A percentile compares a stretch with the other conserved stretches of the same genome.
Evolutionary conservation across 2,888 invertebrate genomes (phyloP).

Genomic region (Amphipyra berbera): DNA sequence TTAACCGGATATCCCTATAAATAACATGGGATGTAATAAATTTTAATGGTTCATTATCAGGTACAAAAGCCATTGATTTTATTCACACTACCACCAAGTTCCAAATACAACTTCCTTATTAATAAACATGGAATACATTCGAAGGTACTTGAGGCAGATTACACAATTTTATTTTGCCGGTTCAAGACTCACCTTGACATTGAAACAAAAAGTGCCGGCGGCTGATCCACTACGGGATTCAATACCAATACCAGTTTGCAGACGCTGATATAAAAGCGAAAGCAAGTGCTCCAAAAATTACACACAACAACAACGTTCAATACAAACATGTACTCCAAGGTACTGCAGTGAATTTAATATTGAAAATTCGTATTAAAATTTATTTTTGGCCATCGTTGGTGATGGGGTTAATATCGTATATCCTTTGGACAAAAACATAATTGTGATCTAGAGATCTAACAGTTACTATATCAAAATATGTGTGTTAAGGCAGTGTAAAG

Average conservation of each 20-base stretch:
- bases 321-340: slow-evolving; percentile 87
- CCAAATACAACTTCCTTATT: slow-evolving; percentile 66
- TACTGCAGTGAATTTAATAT: slow-evolving; percentile 63
- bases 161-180: slow-evolving; percentile 65
- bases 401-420: background rate
- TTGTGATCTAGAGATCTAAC: background rate
- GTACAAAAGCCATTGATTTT: slow-evolving; percentile 18
- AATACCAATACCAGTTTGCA: slow-evolving; percentile 78
- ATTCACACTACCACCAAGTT: slow-evolving; percentile 42
- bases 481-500: background rate
- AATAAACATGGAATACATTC: slow-evolving; percentile 29
- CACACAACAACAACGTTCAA: slow-evolving; percentile 76
- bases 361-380: slow-evolving; percentile 18
- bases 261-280: slow-evolving; percentile 83
- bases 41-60: slow-evolving; percentile 8
- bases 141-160: slow-evolving; percentile 53
- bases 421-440: slow-evolving; percentile 4
- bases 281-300: slow-evolving; percentile 81
- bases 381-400: background rate
- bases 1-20: slow-evolving; percentile 5
- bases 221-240: slow-evolving; percentile 65
- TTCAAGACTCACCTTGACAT: slow-evolving; percentile 79
- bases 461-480: background rate
- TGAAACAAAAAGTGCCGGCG: slow-evolving; percentile 77
- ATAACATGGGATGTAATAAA: background rate